A percentile compares a stretch with the other conserved stretches of the same genome.
Evolutionary conservation across 2,888 invertebrate species (phyloP).

Genomic region (Margaritifera margaritifera): DNA sequence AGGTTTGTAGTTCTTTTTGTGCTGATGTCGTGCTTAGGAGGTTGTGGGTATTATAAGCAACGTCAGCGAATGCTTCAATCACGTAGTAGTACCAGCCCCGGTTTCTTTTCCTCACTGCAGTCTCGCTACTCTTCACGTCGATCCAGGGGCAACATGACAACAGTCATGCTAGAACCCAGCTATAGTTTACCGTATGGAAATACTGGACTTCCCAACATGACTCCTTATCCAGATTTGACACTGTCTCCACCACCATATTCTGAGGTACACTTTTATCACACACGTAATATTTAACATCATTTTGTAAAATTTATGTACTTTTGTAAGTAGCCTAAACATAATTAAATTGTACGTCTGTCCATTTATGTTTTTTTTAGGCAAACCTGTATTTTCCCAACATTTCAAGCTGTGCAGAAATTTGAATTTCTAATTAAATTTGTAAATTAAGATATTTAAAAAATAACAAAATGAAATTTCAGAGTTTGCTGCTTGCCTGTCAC

Average conservation of each 20-base stretch:
- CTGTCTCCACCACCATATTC: constrained; percentile 53
- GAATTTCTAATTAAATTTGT: no score
- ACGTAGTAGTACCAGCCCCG: constrained; percentile 20
- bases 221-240: constrained; percentile 18
- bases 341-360: no score
- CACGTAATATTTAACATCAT: no score
- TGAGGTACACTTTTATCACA: constrained; percentile 36
- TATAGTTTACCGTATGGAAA: constrained; percentile 15
- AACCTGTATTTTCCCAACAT: no score
- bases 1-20: constrained; percentile 65
- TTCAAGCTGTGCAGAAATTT: no score
- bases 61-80: constrained; percentile 44
- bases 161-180: constrained; percentile 18
- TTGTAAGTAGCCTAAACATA: no score
- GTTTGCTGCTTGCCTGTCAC: no score
- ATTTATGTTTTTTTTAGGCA: no score
- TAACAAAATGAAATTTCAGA: no score
- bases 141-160: constrained; percentile 7
- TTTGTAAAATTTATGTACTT: no score
- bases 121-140: constrained; percentile 13
- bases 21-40: constrained; percentile 68
- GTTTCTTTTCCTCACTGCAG: constrained; percentile 26
- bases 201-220: constrained; percentile 7
- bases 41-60: constrained; percentile 68
- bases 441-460: no score